These are phyloP conservation scores for Metridium senile DNA, from an alignment of 92 coral and sea anemone genomes.

Conservation along the genomic window DNA sequence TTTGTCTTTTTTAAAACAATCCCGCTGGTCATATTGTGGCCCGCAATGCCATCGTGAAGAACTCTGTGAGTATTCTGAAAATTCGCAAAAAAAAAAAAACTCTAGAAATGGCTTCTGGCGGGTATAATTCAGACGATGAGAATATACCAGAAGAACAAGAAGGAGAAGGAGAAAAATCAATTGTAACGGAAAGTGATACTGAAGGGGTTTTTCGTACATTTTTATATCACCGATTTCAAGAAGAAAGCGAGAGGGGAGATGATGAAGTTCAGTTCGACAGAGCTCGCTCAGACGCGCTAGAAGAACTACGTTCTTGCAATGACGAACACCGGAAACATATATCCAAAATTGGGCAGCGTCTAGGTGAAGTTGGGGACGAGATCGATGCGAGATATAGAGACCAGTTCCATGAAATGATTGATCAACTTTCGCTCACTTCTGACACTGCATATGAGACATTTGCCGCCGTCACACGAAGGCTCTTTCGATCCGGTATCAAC, in stretches of 20 bases:
- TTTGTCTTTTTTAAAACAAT: background rate
- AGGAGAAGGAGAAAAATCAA: conserved; percentile 50
- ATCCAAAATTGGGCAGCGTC: conserved; percentile 78
- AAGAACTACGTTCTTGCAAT: conserved; percentile 91
- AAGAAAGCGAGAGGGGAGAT: conserved; percentile 75
- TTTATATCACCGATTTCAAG: conserved; percentile 89
- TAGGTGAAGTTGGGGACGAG: conserved; percentile 98
- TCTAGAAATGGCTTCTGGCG: conserved; percentile 62
- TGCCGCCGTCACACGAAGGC: conserved; percentile 89
- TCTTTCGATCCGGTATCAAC: conserved; percentile 89
- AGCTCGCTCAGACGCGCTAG: conserved; percentile 98
- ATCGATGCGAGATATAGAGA: conserved; percentile 90
- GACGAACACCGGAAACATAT: conserved; percentile 75
- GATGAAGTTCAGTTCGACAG: conserved; percentile 67
- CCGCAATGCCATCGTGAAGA: conserved; percentile 27
- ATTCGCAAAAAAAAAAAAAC: background rate
- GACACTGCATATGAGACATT: conserved; percentile 95
- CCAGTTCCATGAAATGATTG: conserved; percentile 97
- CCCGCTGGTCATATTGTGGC: conserved; percentile 27
- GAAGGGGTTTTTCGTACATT: conserved; percentile 90
- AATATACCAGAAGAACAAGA: conserved; percentile 56
- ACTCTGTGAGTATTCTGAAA: background rate
- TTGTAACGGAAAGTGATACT: conserved; percentile 59
- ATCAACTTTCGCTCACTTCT: conserved; percentile 78
- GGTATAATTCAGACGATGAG: conserved; percentile 31